Evolutionary conservation across 1,140 invertebrate genomes (phyloP), one percentile per base, ranked within the genome.

Genomic region (Papilio xuthus): DNA sequence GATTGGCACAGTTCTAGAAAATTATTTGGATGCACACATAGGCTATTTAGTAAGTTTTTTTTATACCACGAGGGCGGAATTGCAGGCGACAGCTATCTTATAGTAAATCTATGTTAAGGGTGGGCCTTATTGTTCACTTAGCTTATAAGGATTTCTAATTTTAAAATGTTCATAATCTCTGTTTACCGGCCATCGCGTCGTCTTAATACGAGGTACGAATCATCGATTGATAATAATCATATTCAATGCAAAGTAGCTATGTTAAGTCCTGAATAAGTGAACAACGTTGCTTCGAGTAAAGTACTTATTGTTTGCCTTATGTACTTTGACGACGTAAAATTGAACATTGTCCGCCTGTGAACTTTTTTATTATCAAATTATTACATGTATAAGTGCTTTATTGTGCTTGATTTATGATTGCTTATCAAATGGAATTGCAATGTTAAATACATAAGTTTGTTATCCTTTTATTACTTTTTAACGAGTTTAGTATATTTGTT

Each of bases 171-270:
- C 6, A 26, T 72, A 15, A 71, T 71, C 18, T 42, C 20, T 44
- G 41, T 23, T 72, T 72, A 26, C 74, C 42, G 32, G 71, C 73
- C 75, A 80, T 75, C 72, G 79, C 78, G 82, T 80, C 23, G 23
- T 28, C 60, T 83, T 83, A 79, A 84, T 83, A 79, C 63, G 67
- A 47, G 12, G 76, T 81, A 84, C 81, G 79, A 83, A 83, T 78
- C 74, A 44, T 67, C 77, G 63, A 77, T 80, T 81, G 88, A 89
- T 89, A 85, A 88, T 86, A 83, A 88, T 88, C 87, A 82, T 84
- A 87, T 88, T 86, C 80, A 87, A 88, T 87, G 86, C 87, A 90
- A 90, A 90, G 82, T 75, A 84, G 83, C 72, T 41, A 42, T 42
- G n/a, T 32, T 72, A 47, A 72, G 70, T 72, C 70, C 42, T 72